Percentiles rank a stretch among this genome's conserved stretches.
Evolutionary conservation across 1,140 invertebrate species (phyloP).

Genomic region (Caerostris extrusa): DNA sequence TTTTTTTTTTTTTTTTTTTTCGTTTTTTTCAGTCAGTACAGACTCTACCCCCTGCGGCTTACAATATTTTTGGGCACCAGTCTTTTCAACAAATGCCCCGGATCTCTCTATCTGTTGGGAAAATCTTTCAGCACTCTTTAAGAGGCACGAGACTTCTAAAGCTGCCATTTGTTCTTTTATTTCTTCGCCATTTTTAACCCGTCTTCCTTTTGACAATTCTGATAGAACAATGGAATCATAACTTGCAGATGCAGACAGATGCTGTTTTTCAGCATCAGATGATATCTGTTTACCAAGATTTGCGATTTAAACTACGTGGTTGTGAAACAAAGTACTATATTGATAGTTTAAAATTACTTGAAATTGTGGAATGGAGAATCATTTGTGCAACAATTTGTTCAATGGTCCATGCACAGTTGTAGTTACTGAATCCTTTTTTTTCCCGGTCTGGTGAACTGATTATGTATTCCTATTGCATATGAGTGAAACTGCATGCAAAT

Average conservation of each 20-base stretch:
- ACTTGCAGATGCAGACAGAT: not conserved
- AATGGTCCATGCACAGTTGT: not conserved
- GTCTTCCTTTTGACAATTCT: not conserved
- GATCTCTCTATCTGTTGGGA: not conserved
- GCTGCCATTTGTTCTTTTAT: not conserved
- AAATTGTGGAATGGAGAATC: not conserved
- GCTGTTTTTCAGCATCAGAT: not conserved
- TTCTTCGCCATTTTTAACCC: not conserved
- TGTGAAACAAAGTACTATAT: not conserved
- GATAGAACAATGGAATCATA: not conserved
- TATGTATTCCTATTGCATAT: not conserved
- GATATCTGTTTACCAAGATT: not conserved
- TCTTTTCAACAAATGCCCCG: not conserved
- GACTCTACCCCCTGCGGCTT: not conserved
- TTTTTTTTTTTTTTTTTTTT: slow-evolving; percentile 13
- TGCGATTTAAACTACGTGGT: not conserved
- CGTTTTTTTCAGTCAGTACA: not conserved
- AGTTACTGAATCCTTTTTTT: not conserved
- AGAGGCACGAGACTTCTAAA: not conserved
- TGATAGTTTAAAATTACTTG: no score
- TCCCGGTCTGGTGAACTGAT: not conserved
- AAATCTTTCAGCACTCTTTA: not conserved
- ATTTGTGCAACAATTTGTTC: not conserved
- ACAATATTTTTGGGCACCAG: not conserved
- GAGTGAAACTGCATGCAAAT: not conserved